These are phyloP conservation scores for Sternotherus odoratus DNA, from an alignment of 2,797 vertebrate species.

Conservation along the genomic window DNA sequence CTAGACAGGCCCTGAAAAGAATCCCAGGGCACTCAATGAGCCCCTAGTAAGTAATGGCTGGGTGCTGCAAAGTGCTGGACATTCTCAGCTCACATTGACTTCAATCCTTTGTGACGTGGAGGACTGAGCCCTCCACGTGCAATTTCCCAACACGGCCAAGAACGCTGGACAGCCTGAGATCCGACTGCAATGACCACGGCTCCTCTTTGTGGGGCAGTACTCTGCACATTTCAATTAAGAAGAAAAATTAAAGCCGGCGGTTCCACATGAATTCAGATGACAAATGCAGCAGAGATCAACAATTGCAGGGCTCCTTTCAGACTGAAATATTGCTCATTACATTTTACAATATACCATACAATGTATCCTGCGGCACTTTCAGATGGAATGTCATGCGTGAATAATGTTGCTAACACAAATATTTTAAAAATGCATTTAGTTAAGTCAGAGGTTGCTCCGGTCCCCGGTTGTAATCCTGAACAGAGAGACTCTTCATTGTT, in stretches of 20 bases:
- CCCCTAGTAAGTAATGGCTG: background rate
- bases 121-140: background rate
- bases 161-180: background rate
- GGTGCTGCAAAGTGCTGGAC: background rate
- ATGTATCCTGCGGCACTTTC: background rate
- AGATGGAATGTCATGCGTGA: background rate
- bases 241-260: background rate
- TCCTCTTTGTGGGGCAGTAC: background rate
- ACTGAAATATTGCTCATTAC: background rate
- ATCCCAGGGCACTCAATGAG: background rate
- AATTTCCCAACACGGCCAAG: background rate
- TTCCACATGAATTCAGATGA: background rate
- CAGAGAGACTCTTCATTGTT: background rate
- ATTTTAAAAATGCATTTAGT: background rate
- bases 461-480: background rate
- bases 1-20: background rate
- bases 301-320: background rate
- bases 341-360: background rate
- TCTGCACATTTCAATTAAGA: background rate
- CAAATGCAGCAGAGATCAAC: background rate
- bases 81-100: background rate
- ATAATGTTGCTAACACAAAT: background rate
- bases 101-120: accelerated
- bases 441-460: background rate
- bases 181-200: background rate